Evolutionary conservation across 1,140 invertebrate species (phyloP).

Genomic region (Lasioglossum baleicum): DNA sequence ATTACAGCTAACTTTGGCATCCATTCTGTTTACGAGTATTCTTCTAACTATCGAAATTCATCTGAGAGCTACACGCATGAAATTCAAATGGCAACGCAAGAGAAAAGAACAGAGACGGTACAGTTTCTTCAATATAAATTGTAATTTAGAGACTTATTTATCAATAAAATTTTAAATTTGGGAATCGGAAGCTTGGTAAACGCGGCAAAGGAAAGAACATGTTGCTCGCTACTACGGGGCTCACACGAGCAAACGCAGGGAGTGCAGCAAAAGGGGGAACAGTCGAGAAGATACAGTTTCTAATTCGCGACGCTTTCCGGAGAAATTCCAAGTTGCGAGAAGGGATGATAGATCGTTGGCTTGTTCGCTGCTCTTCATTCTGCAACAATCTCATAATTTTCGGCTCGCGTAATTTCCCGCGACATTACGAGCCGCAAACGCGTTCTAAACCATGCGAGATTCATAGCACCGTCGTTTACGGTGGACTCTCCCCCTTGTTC

Average conservation of each 20-base stretch:
- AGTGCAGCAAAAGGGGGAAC: not conserved
- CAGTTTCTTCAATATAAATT: too few species aligned
- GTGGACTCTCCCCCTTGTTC: not conserved
- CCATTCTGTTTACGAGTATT: too few species aligned
- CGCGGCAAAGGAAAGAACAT: not conserved
- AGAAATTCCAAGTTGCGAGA: not conserved
- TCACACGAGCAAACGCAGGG: too few species aligned
- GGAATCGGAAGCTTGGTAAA: not conserved
- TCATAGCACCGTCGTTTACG: slow-evolving; percentile 16
- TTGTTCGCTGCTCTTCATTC: slow-evolving; percentile 35
- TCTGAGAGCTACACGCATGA: too few species aligned
- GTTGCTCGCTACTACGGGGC: too few species aligned
- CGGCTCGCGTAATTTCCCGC: slow-evolving; percentile 37
- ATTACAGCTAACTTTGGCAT: too few species aligned
- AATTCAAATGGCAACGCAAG: too few species aligned
- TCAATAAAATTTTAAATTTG: too few species aligned
- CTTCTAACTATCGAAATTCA: too few species aligned
- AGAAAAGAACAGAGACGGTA: too few species aligned
- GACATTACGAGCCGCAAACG: slow-evolving; percentile 37
- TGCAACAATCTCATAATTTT: slow-evolving; percentile 47
- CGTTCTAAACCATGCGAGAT: slow-evolving; percentile 31
- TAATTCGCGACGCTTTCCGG: not conserved
- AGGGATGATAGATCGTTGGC: slow-evolving; percentile 33
- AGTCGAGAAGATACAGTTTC: not conserved
- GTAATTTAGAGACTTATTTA: too few species aligned